Evolutionary conservation across 2,113 vertebrate genomes (phyloP).

Genomic region (Aplodontia rufa): DNA sequence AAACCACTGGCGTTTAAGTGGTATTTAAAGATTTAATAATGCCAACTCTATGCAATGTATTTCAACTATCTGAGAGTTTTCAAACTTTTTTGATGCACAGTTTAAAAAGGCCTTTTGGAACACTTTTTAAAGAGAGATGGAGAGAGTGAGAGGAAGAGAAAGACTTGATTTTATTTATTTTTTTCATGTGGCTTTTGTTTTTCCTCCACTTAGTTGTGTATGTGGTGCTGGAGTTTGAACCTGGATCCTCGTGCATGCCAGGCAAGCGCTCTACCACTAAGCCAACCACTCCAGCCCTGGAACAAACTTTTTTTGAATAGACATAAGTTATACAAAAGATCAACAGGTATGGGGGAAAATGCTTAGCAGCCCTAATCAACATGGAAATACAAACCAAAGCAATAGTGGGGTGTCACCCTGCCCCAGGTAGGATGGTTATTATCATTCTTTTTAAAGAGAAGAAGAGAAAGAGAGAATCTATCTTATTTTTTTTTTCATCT

Average conservation of each 20-base stretch:
- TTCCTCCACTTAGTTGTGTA: too few species aligned
- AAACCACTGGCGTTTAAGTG: neutral
- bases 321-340: neutral
- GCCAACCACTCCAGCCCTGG: too few species aligned
- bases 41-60: neutral
- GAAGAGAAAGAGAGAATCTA: too few species aligned
- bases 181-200: too few species aligned
- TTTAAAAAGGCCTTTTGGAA: neutral
- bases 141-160: too few species aligned
- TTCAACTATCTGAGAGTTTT: neutral
- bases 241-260: too few species aligned
- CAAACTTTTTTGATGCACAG: neutral
- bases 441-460: too few species aligned
- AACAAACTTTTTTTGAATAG: neutral
- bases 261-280: too few species aligned
- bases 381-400: neutral
- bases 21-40: neutral
- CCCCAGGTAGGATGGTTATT: neutral
- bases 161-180: too few species aligned
- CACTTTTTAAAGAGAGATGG: too few species aligned
- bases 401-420: neutral
- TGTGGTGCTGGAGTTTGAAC: too few species aligned
- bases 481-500: too few species aligned
- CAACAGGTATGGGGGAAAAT: neutral
- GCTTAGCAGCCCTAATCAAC: neutral